Percentiles rank a stretch among this genome's conserved stretches.
Conservation (phyloP, 2,888 invertebrate genomes). For the Pinctada fucata region DNA sequence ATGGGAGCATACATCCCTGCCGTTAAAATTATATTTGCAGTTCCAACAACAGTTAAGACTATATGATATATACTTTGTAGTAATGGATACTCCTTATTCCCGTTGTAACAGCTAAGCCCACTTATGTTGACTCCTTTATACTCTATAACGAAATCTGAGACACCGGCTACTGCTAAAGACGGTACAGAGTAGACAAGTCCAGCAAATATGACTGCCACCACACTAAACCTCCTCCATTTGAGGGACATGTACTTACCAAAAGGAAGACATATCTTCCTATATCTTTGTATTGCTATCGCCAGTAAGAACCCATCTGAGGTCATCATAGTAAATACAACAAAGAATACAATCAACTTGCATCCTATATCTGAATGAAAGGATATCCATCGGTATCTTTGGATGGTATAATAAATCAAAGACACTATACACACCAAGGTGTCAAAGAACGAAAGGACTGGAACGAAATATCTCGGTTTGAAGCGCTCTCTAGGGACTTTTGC, state of each 20-base stretch:
- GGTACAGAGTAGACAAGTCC: not conserved
- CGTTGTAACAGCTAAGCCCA: not conserved
- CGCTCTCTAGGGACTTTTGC: not conserved
- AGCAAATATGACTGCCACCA: not conserved
- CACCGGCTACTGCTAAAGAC: not conserved
- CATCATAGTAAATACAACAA: not conserved
- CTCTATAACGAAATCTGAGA: not conserved
- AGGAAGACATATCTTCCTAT: not conserved
- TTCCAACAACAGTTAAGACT: not conserved
- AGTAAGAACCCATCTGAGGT: not conserved
- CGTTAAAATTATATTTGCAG: not conserved
- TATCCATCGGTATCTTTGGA: not conserved
- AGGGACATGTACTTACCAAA: not conserved
- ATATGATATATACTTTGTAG: not conserved
- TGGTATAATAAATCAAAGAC: not conserved
- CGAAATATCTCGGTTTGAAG: not conserved
- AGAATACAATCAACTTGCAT: not conserved
- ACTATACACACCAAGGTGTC: not conserved
- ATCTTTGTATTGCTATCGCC: not conserved
- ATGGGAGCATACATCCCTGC: not conserved
- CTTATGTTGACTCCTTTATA: not conserved
- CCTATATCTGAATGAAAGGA: not conserved
- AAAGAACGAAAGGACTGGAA: not conserved
- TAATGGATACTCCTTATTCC: not conserved
- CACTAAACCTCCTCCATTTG: not conserved